Conservation (phyloP, 2,888 invertebrate genomes). For the Zaprionus lineosus region DNA sequence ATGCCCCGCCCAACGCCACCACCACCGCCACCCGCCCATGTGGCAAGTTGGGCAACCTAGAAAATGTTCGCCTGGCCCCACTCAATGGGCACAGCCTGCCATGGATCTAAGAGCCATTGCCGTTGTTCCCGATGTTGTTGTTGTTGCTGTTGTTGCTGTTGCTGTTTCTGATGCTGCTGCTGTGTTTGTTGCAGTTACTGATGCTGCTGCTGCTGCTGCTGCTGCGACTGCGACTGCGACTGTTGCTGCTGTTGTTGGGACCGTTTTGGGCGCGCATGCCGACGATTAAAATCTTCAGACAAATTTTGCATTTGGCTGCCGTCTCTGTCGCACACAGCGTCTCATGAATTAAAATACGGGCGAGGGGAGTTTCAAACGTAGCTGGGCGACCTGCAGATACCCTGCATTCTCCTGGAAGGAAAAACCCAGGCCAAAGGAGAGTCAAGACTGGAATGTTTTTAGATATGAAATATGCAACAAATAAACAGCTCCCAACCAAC, state of each 20-base stretch:
- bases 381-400: constrained; percentile 23
- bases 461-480: not conserved
- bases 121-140: too few relatives aligned
- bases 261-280: constrained; percentile 67
- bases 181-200: constrained; percentile 10
- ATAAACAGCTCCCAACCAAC: too few relatives aligned
- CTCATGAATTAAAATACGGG: constrained; percentile 74
- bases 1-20: constrained; percentile 38
- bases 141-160: too few relatives aligned
- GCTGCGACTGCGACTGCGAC: constrained; percentile 8
- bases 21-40: constrained; percentile 16
- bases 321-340: constrained; percentile 62
- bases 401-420: too few relatives aligned
- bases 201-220: constrained; percentile 21
- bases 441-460: too few relatives aligned
- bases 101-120: constrained; percentile 49
- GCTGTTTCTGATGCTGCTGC: too few relatives aligned
- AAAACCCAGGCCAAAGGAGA: too few relatives aligned
- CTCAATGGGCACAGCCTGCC: constrained; percentile 63
- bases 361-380: constrained; percentile 1
- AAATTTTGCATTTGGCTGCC: constrained; percentile 76
- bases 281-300: constrained; percentile 82
- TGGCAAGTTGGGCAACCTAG: constrained; percentile 55
- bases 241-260: constrained; percentile 42
- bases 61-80: constrained; percentile 55